These are phyloP conservation scores for Aphrophora alni DNA, from an alignment of 2,888 invertebrate species.

Conservation along the genomic window DNA sequence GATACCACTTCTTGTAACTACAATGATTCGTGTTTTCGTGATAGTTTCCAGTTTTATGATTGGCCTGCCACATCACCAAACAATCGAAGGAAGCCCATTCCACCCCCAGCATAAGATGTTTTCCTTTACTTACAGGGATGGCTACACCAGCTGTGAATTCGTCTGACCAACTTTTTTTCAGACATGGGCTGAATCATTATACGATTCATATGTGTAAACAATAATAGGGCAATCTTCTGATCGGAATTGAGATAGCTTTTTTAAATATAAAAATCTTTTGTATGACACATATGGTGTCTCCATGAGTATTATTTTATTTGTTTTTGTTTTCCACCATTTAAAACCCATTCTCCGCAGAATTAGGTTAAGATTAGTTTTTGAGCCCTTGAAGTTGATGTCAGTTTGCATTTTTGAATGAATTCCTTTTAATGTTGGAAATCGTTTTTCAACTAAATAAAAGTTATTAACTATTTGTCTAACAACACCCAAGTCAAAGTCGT, in stretches of 20 bases:
- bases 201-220: conserved; percentile 16
- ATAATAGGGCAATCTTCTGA: neutral
- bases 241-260: neutral
- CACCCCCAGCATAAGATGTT: conserved; percentile 16
- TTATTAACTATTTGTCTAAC: neutral
- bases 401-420: neutral
- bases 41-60: neutral
- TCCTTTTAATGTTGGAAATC: neutral
- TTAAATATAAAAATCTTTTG: conserved; percentile 9
- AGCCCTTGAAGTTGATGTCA: neutral
- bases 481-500: neutral
- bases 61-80: conserved; percentile 22
- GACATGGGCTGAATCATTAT: conserved; percentile 6
- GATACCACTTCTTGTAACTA: conserved; percentile 20
- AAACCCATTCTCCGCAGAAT: neutral
- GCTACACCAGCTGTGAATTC: neutral
- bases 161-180: conserved; percentile 15
- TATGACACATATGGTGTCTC: conserved; percentile 9
- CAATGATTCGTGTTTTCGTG: conserved; percentile 12
- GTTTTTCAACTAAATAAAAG: neutral
- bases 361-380: neutral
- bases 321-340: neutral
- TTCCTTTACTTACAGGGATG: neutral
- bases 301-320: neutral
- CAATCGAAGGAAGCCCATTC: conserved; percentile 10